Conservation (phyloP, 2,888 invertebrate genomes). For the Psylliodes chrysocephalus region DNA sequence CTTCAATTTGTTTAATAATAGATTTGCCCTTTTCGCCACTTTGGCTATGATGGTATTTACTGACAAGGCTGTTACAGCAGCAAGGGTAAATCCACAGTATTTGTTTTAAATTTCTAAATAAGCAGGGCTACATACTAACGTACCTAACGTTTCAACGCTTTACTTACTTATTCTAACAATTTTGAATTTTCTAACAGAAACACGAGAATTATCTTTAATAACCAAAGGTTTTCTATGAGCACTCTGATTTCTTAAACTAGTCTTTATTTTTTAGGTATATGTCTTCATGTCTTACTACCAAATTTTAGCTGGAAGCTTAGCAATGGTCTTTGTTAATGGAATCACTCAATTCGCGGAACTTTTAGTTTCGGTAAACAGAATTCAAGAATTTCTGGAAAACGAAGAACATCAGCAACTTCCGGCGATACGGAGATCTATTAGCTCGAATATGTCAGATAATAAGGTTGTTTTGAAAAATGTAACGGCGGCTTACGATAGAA, state of each 20-base stretch:
- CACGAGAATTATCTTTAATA: too few species aligned
- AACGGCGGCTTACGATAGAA: slow-evolving; percentile 57
- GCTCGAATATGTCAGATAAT: neutral
- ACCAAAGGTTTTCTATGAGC: neutral
- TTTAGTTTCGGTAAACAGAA: slow-evolving; percentile 62
- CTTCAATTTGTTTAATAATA: slow-evolving; percentile 79
- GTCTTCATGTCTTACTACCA: slow-evolving; percentile 68
- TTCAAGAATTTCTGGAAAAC: slow-evolving; percentile 60
- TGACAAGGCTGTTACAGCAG: slow-evolving; percentile 75
- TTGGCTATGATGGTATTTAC: slow-evolving; percentile 64
- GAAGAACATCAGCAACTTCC: slow-evolving; percentile 52
- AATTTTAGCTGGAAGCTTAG: slow-evolving; percentile 68
- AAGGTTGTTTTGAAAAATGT: slow-evolving; percentile 46
- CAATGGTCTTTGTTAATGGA: slow-evolving; percentile 67
- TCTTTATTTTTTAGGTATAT: slow-evolving; percentile 60
- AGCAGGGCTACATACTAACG: too few species aligned
- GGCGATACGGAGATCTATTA: neutral
- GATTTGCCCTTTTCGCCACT: slow-evolving; percentile 81
- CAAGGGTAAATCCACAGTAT: slow-evolving; percentile 65
- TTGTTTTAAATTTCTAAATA: too few species aligned
- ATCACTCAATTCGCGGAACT: slow-evolving; percentile 64
- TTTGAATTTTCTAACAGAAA: too few species aligned
- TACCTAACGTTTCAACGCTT: too few species aligned
- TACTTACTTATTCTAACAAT: too few species aligned
- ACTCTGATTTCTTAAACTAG: neutral